A percentile compares a stretch with the other conserved stretches of the same genome.
Evolutionary conservation across 1,140 invertebrate species (phyloP).

Genomic region (Triops longicaudatus): DNA sequence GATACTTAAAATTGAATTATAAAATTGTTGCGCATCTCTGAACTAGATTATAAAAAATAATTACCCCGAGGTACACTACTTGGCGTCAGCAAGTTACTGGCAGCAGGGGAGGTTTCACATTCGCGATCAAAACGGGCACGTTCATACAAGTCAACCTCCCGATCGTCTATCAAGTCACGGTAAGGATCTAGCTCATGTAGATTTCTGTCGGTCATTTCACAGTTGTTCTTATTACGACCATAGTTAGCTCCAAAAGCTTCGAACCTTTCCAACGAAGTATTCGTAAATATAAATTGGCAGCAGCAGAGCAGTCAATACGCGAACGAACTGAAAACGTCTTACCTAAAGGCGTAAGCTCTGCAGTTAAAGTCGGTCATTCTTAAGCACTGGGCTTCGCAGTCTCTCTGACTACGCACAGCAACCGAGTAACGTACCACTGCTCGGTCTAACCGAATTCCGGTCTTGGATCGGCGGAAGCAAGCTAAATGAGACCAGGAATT

Average conservation of each 20-base stretch:
- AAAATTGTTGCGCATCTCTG: too few relatives aligned
- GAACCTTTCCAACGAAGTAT: neutral
- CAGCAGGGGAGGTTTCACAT: constrained; percentile 12
- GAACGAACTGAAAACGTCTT: constrained; percentile 29
- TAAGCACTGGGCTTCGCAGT: constrained; percentile 62
- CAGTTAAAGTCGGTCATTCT: constrained; percentile 60
- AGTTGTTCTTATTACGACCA: constrained; percentile 52
- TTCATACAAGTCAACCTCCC: constrained; percentile 70
- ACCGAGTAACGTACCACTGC: constrained; percentile 54
- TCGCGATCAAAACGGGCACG: constrained; percentile 33
- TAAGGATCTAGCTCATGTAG: constrained; percentile 60
- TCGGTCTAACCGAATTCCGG: constrained; percentile 59
- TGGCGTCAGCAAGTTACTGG: neutral
- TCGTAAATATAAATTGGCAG: too few relatives aligned
- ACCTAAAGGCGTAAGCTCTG: constrained; percentile 65
- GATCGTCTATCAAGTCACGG: constrained; percentile 58
- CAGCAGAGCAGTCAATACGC: neutral
- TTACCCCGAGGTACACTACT: neutral
- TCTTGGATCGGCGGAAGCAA: constrained; percentile 60
- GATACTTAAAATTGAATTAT: too few relatives aligned
- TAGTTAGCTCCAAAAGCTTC: constrained; percentile 7
- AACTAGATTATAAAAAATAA: too few relatives aligned
- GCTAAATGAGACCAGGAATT: constrained; percentile 42
- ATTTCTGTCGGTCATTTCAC: constrained; percentile 57
- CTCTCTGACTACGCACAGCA: constrained; percentile 54